Evolutionary conservation across 2,888 invertebrate species (phyloP), one percentile per base, ranked within the genome.

Genomic region (Carpatolechia fugitivella): DNA sequence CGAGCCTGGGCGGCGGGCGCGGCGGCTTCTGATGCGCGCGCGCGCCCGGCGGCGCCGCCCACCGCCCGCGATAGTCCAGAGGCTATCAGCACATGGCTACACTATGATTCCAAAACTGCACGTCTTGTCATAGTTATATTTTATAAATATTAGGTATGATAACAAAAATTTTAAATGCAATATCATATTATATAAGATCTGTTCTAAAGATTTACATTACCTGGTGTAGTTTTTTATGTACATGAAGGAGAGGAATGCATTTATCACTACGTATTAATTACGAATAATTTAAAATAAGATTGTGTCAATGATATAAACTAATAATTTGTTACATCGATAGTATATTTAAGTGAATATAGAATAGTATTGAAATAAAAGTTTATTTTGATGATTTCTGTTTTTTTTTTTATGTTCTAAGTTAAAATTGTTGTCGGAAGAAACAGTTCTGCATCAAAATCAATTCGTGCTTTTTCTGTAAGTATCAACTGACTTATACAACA

Each of bases 1-100:
- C 92, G 58, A 91, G 80, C 69, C 78, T 89, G 63, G 85, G 86
- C 54, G 86, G 90, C 65, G 90, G 80, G 3, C 54, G 55, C 54
- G 51, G 74, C 58, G 92, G 91, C 81, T 92, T 90, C 79, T 92
- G 90, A 89, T 81, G n/a, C n/a, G n/a, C n/a, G n/a, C n/a, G n/a
- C n/a, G n/a, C 69, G n/a, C 8, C 57, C 54, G 38, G 58, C 55
- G 18, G 49, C 46, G 50, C 52, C 56, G 50, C 14, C 16, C 60
- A 50, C 52, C 10, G 60, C 66, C 72, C 69, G 72, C 64, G 14
- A 6, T 7, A 18, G 11, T 14, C 33, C 16, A 31, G 33, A 49
- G 48, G n/a, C n/a, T n/a, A n/a, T n/a, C n/a, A n/a, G n/a, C n/a
- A n/a, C n/a, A n/a, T n/a, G n/a, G n/a, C n/a, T 8, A 10, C 24